Percentiles rank a stretch among this genome's conserved stretches.
phyloP scores from a whole-genome alignment of 2,113 vertebrate species.

The Trichomycterus rosablanca region DNA sequence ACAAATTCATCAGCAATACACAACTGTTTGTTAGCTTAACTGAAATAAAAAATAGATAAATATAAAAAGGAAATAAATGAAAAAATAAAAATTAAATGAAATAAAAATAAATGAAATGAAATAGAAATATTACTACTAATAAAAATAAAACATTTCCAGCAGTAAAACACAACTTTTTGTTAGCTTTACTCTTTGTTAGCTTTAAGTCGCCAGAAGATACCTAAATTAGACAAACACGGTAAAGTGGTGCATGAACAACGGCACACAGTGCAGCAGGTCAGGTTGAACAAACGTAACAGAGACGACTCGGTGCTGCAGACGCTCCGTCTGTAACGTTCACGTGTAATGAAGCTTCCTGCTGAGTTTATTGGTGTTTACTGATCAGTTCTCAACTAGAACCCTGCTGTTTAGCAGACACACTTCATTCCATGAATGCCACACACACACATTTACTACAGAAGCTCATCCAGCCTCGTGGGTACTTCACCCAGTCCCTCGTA shows the following conservation, averaged over 20 bases:
- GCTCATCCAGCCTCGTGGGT: slow-evolving; percentile 20
- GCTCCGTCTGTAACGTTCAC: background rate
- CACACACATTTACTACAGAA: slow-evolving; percentile 5
- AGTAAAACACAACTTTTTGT: too few species aligned
- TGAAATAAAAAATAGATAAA: too few species aligned
- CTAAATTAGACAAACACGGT: background rate
- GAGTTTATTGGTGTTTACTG: slow-evolving; percentile 43
- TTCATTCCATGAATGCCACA: slow-evolving; percentile 13
- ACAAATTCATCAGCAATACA: too few species aligned
- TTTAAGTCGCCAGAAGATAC: too few species aligned
- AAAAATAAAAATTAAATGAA: too few species aligned
- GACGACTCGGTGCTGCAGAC: slow-evolving; percentile 5
- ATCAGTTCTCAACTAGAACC: slow-evolving; percentile 35
- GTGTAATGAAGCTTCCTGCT: slow-evolving; percentile 19
- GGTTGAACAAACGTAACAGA: slow-evolving; percentile 27
- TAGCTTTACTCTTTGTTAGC: too few species aligned
- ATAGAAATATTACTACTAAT: too few species aligned
- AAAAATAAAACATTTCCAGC: too few species aligned
- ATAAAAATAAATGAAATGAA: too few species aligned
- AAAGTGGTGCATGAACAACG: background rate
- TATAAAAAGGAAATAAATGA: too few species aligned
- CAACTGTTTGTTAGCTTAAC: too few species aligned
- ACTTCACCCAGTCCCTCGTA: too few species aligned
- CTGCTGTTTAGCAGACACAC: slow-evolving; percentile 31
- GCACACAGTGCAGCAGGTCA: background rate